phyloP scores from a whole-genome alignment of 37 sponge, comb jelly and placozoan genomes.

The Theonella swinhoei region DNA sequence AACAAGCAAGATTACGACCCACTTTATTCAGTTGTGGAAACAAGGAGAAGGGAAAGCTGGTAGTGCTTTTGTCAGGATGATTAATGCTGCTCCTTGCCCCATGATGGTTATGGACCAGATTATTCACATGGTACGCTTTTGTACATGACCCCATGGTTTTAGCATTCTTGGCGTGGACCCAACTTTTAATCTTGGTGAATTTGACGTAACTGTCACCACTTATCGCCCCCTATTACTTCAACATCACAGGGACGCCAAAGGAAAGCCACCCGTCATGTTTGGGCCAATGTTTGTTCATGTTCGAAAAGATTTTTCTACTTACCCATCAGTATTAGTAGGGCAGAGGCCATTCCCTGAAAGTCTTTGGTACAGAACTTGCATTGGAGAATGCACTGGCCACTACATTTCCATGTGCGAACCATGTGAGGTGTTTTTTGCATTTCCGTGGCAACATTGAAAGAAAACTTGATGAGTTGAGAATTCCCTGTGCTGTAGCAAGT shows the following conservation, averaged over 20 bases:
- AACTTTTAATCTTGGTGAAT: slow-evolving; percentile 23
- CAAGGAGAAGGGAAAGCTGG: background rate
- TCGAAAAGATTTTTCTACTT: slow-evolving; percentile 26
- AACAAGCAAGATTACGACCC: no score
- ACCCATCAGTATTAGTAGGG: slow-evolving; percentile 18
- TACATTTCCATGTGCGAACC: no score
- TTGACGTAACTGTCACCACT: slow-evolving; percentile 29
- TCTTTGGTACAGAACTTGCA: no score
- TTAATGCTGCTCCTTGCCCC: slow-evolving; percentile 18
- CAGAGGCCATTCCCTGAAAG: background rate
- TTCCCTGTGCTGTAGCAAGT: background rate
- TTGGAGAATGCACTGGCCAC: no score
- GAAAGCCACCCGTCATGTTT: slow-evolving; percentile 18
- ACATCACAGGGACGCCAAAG: background rate
- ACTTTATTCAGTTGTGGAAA: slow-evolving; percentile 10
- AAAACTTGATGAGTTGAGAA: slow-evolving; percentile 12
- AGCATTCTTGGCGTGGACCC: slow-evolving; percentile 31
- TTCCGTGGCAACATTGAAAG: slow-evolving; percentile 15
- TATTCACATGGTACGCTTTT: slow-evolving; percentile 6
- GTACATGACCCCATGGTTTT: background rate
- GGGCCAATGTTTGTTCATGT: slow-evolving; percentile 42
- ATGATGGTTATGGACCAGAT: slow-evolving; percentile 12
- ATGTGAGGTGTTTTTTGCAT: slow-evolving; percentile 30
- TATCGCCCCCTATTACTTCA: slow-evolving; percentile 14
- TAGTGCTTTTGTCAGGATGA: background rate